Base-by-base conservation (phyloP, 2,113 vertebrate genomes). In the Tetrax tetrax region DNA sequence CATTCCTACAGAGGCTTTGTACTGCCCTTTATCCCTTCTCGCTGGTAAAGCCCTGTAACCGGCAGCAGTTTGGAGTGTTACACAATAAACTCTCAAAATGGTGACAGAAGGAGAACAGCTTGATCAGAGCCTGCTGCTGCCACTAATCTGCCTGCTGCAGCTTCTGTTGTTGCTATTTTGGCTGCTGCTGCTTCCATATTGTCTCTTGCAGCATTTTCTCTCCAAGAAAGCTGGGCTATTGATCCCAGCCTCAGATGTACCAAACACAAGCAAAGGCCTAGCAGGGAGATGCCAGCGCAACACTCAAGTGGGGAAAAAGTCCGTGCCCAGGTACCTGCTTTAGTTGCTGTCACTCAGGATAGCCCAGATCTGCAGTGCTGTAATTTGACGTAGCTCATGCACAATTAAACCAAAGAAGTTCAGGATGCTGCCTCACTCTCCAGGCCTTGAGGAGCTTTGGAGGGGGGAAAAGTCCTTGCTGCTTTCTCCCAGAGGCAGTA, bases 51-150 rank as follows among this genome's bases (percentile, higher is more conserved):
- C 77, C 61, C 95, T 91, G 83, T 89, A 61, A 72, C 81, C n/a
- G 0, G 91, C 92, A 95, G 94, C 93, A 92, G 53, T 85, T 28
- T 77, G 94, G 45, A 91, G 81, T 2, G 15, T 59, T 80, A 71
- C 78, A 95, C 95, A 96, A 83, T 93, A 83, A 96, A 87, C 72
- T 65, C 82, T 97, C 90, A 94, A 93, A 95, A 97, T 85, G 89
- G 92, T 95, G 96, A 97, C 96, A 97, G 97, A 97, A 97, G 96
- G 96, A 90, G 95, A 97, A 95, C 96, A 97, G 96, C 96, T 97
- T 97, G 96, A 96, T 97, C 89, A 53, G 87, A 95, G 95, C 89
- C 92, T 96, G 95, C 95, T 95, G 82, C 93, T 95, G 95, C 89
- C 94, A 82, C 97, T 92, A 95, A 96, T 95, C 96, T 94, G 84